Evolutionary conservation across 2,113 vertebrate species (phyloP).

Genomic region (Bubo blakistoni): DNA sequence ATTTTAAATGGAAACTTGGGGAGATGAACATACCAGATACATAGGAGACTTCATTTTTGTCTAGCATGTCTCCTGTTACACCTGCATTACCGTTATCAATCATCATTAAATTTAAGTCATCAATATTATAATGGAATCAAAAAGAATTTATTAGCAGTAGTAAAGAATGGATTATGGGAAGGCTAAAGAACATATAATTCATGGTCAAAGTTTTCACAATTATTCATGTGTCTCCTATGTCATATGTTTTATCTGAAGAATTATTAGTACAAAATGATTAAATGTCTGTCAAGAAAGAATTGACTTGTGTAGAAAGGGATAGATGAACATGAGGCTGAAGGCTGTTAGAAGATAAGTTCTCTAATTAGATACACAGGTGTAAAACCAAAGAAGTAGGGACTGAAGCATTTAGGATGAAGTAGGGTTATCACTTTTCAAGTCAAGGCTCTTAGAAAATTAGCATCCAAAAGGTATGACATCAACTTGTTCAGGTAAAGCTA

Average conservation of each 20-base stretch:
- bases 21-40: not conserved
- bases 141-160: not conserved
- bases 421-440: not conserved
- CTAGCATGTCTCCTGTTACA: not conserved
- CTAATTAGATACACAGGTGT: not conserved
- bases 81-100: not conserved
- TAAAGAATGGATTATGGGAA: not conserved
- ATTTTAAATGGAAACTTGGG: not conserved
- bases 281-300: not conserved
- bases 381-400: not conserved
- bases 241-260: not conserved
- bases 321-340: not conserved
- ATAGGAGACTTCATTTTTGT: not conserved
- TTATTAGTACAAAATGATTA: not conserved
- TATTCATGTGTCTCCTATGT: not conserved
- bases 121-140: not conserved
- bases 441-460: not conserved
- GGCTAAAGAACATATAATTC: not conserved
- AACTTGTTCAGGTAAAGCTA: not conserved
- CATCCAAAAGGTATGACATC: not conserved
- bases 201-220: not conserved
- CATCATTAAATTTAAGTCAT: not conserved
- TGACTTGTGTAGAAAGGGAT: not conserved
- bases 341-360: not conserved
- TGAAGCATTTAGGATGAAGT: not conserved